These are phyloP conservation scores for Chrysopilus asiliformis DNA, from an alignment of 2,888 invertebrate species.

Conservation along the genomic window DNA sequence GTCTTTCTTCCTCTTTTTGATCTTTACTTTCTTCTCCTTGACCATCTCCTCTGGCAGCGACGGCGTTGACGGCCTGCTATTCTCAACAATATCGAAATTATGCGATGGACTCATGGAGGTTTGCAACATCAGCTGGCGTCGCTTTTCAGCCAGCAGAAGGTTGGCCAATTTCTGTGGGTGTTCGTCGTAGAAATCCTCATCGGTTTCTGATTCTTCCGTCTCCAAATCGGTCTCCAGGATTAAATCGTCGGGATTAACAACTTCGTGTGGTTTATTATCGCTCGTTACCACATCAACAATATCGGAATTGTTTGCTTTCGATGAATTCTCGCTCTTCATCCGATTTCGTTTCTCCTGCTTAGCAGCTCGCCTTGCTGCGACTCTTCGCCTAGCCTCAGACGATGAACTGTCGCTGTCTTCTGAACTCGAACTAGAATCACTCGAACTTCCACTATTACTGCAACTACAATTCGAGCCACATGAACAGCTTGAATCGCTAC, in stretches of 20 bases:
- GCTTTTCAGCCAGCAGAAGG: constrained; percentile 60
- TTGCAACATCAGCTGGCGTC: constrained; percentile 49
- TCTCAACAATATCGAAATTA: constrained; percentile 46
- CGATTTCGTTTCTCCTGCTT: constrained; percentile 38
- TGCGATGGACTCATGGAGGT: constrained; percentile 49
- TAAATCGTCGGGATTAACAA: constrained; percentile 43
- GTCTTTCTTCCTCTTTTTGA: constrained; percentile 55
- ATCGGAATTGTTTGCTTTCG: constrained; percentile 34
- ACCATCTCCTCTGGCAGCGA: constrained; percentile 36
- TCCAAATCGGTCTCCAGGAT: constrained; percentile 73
- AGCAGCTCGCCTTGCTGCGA: constrained; percentile 29
- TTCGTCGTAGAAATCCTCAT: constrained; percentile 79
- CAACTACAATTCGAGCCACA: constrained; percentile 78
- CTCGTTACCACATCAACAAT: constrained; percentile 39
- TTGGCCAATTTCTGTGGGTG: constrained; percentile 63
- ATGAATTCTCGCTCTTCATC: constrained; percentile 21
- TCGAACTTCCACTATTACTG: constrained; percentile 53
- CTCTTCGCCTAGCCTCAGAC: constrained; percentile 34
- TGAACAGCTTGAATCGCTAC: constrained; percentile 64
- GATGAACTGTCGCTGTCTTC: constrained; percentile 39
- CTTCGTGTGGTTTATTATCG: constrained; percentile 24
- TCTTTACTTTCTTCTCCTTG: constrained; percentile 40
- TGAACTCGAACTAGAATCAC: constrained; percentile 48
- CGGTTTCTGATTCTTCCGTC: constrained; percentile 72
- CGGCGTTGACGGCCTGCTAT: constrained; percentile 52